These are phyloP conservation scores for Triops longicaudatus DNA, from an alignment of 1,140 invertebrate species.

Conservation along the genomic window DNA sequence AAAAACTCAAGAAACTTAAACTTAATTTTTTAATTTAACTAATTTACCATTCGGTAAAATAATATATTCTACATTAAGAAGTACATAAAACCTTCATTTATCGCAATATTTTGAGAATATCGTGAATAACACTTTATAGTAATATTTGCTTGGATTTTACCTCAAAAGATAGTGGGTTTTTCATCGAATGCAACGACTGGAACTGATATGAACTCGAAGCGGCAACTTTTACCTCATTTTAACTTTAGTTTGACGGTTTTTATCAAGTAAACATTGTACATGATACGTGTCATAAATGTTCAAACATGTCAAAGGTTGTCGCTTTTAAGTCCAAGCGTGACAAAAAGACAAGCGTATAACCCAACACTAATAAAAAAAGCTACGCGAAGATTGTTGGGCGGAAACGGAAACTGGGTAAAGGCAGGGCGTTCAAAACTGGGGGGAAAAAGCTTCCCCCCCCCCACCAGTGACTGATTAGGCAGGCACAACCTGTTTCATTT, in stretches of 20 bases:
- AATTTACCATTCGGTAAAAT: too few relatives aligned
- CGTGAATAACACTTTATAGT: too few relatives aligned
- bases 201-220: too few relatives aligned
- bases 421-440: background rate
- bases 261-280: background rate
- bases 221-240: background rate
- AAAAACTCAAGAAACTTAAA: too few relatives aligned
- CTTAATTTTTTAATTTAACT: too few relatives aligned
- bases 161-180: too few relatives aligned
- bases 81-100: too few relatives aligned
- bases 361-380: background rate
- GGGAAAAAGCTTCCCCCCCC: background rate
- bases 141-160: too few relatives aligned
- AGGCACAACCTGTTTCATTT: background rate
- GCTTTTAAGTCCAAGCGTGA: background rate
- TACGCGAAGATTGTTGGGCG: background rate
- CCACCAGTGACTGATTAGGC: background rate
- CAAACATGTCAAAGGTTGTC: constrained; percentile 11
- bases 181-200: too few relatives aligned
- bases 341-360: background rate
- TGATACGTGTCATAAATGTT: constrained; percentile 3
- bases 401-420: constrained; percentile 4
- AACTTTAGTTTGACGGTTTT: background rate
- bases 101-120: too few relatives aligned
- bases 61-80: too few relatives aligned